phyloP scores from a whole-genome alignment of 2,113 vertebrate genomes.

The Pelecanoides urinatrix region DNA sequence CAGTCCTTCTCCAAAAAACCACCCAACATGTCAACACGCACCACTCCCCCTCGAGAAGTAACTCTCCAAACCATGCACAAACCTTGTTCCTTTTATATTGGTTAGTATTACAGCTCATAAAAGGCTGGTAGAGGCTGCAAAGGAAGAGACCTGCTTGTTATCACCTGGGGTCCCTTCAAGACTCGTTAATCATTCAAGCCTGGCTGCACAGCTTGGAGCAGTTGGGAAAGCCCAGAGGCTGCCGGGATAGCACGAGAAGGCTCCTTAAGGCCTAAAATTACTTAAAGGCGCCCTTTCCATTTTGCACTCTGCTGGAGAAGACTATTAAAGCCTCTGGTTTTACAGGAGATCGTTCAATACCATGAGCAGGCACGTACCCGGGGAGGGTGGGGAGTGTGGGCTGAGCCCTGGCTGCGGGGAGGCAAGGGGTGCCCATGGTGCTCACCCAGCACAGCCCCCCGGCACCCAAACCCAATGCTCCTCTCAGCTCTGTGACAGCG shows the following conservation, averaged over 20 bases:
- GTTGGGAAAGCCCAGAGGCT: neutral
- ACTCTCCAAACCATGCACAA: neutral
- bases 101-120: neutral
- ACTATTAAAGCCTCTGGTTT: neutral
- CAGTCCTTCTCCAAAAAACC: neutral
- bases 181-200: constrained; percentile 44
- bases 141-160: constrained; percentile 17
- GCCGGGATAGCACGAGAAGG: neutral
- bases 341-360: neutral
- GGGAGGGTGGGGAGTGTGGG: neutral
- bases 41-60: neutral
- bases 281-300: neutral
- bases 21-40: neutral
- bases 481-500: fast-evolving
- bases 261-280: constrained; percentile 1
- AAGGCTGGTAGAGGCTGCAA: neutral
- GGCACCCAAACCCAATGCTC: neutral
- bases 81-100: neutral
- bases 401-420: neutral
- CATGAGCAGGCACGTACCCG: fast-evolving
- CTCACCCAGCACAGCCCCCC: neutral
- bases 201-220: neutral
- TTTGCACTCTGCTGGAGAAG: neutral
- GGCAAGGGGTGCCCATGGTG: neutral
- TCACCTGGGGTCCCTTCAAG: constrained; percentile 12